These are phyloP conservation scores for Xylocampa areola DNA, from an alignment of 2,888 invertebrate species.

Conservation along the genomic window DNA sequence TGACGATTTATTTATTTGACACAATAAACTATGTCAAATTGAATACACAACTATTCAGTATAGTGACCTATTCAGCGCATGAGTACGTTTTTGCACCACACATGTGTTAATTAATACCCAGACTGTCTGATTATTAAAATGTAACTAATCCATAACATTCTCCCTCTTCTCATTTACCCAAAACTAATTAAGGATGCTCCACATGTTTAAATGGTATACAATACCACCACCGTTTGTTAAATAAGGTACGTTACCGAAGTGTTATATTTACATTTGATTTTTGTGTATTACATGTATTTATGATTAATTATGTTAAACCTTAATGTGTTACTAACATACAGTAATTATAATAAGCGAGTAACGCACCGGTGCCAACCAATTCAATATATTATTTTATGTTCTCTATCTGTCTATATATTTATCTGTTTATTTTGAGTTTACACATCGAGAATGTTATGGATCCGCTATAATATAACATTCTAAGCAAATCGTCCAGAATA, in stretches of 20 bases:
- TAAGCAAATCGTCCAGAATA: constrained; percentile 44
- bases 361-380: constrained; percentile 84
- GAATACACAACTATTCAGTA: constrained; percentile 5
- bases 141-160: constrained; percentile 90
- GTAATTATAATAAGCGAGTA: constrained; percentile 61
- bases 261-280: constrained; percentile 82
- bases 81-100: constrained; percentile 74
- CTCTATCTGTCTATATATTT: constrained; percentile 56
- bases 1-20: constrained; percentile 7
- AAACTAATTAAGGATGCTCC: constrained; percentile 89
- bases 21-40: background rate
- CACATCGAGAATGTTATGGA: constrained; percentile 86
- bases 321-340: constrained; percentile 80
- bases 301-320: constrained; percentile 73
- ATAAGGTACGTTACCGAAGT: constrained; percentile 87
- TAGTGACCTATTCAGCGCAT: background rate
- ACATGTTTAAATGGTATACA: constrained; percentile 87
- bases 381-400: constrained; percentile 48
- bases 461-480: constrained; percentile 74
- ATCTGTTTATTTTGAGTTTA: constrained; percentile 52
- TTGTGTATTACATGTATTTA: constrained; percentile 84
- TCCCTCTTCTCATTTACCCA: constrained; percentile 88
- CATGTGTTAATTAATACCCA: constrained; percentile 70
- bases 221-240: constrained; percentile 87
- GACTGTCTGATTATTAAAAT: constrained; percentile 76